phyloP scores from a whole-genome alignment of 2,888 invertebrate genomes.

The Apeira syringaria region DNA sequence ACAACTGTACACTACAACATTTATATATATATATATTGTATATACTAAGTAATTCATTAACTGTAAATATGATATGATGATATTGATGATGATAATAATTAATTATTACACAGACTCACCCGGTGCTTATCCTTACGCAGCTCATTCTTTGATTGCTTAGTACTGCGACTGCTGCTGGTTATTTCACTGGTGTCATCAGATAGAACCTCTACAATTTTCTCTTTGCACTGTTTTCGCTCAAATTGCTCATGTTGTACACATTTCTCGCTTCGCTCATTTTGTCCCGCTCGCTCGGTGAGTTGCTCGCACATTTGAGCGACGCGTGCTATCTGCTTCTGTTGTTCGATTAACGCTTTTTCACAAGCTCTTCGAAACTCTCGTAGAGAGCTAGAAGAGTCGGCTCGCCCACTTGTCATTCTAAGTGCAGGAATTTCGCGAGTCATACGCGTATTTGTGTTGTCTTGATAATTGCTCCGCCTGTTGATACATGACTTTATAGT shows the following conservation, averaged over 20 bases:
- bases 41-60: too few species aligned
- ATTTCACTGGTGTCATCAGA: conserved; percentile 44
- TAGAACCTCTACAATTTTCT: conserved; percentile 3
- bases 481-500: not conserved
- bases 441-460: conserved; percentile 13
- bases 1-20: too few species aligned
- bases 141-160: conserved; percentile 29
- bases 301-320: conserved; percentile 63
- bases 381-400: conserved; percentile 45
- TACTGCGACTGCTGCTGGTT: conserved; percentile 48
- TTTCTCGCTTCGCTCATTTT: conserved; percentile 3
- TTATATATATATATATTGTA: too few species aligned
- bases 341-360: conserved; percentile 58
- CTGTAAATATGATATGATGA: too few species aligned
- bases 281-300: conserved; percentile 38
- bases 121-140: conserved; percentile 42
- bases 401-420: conserved; percentile 18
- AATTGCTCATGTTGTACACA: not conserved
- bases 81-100: too few species aligned
- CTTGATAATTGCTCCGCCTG: conserved; percentile 21
- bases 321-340: conserved; percentile 59
- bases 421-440: conserved; percentile 24
- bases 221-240: not conserved
- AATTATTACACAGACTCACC: conserved; percentile 26
- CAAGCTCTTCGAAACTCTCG: conserved; percentile 56